Evolutionary conservation across 2,888 invertebrate species (phyloP).

Genomic region (Aelia acuminata): DNA sequence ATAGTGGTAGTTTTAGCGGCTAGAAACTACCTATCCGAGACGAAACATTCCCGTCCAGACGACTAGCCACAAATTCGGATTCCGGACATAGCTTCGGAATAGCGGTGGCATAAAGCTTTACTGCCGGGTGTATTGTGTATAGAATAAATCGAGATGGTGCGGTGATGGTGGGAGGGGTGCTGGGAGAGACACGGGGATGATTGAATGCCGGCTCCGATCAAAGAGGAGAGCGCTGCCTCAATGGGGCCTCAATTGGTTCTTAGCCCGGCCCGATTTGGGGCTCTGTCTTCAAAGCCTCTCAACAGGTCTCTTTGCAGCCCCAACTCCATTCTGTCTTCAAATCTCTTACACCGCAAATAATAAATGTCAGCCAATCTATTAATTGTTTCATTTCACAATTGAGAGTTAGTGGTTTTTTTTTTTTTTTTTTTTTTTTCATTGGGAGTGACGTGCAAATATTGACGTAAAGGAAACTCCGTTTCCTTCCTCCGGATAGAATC

Average conservation of each 20-base stretch:
- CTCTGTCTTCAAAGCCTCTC: conserved; percentile 5
- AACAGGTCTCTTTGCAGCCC: neutral
- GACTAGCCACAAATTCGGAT: neutral
- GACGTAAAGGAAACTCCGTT: too few species aligned
- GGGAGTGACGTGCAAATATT: too few species aligned
- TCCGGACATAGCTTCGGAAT: neutral
- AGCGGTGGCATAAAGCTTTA: neutral
- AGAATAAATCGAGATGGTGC: neutral
- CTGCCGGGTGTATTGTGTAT: conserved; percentile 21
- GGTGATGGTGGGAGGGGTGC: neutral
- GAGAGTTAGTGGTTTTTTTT: too few species aligned
- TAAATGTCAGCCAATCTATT: neutral
- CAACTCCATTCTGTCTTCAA: conserved; percentile 6
- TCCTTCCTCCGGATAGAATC: too few species aligned
- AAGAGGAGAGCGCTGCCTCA: neutral
- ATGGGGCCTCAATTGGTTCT: conserved; percentile 27
- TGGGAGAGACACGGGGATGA: conserved; percentile 3
- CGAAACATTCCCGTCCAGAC: neutral
- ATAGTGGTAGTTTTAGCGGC: neutral
- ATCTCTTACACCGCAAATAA: neutral
- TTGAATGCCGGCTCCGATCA: conserved; percentile 20
- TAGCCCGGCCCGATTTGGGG: neutral
- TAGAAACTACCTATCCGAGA: neutral
- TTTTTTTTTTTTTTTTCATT: too few species aligned
- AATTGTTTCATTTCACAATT: neutral